Conservation (phyloP, 2,888 invertebrate genomes). For the Pterostichus madidus region DNA sequence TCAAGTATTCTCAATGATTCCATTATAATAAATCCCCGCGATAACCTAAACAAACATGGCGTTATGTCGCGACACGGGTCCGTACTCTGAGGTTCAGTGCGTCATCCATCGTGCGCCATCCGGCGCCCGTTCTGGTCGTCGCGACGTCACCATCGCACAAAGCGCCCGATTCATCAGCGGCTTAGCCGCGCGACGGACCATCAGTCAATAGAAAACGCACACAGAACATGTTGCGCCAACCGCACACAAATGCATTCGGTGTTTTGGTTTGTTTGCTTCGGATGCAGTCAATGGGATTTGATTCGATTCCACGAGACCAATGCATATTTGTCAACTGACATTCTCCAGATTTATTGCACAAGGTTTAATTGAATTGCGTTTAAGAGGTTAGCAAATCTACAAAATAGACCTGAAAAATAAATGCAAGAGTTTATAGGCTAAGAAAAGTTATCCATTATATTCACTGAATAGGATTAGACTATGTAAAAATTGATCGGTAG, state of each 20-base stretch:
- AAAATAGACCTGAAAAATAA: neutral
- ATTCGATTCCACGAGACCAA: neutral
- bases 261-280: constrained; percentile 2
- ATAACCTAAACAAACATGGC: constrained; percentile 48
- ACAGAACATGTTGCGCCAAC: constrained; percentile 23
- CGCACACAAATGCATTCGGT: constrained; percentile 12
- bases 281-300: constrained; percentile 18
- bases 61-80: constrained; percentile 49
- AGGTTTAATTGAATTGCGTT: constrained; percentile 5
- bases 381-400: neutral
- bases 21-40: constrained; percentile 34
- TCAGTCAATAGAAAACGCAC: constrained; percentile 24
- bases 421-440: too few species aligned
- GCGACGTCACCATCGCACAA: constrained; percentile 1
- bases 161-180: constrained; percentile 45
- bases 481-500: too few species aligned
- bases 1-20: constrained; percentile 25
- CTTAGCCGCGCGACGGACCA: constrained; percentile 17
- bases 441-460: too few species aligned
- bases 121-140: too few species aligned
- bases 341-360: neutral
- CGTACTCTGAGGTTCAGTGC: constrained; percentile 10
- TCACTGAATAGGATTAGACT: too few species aligned
- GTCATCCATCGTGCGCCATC: neutral
- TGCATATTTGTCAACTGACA: constrained; percentile 3